phyloP scores from a whole-genome alignment of 2,113 vertebrate genomes.

The Gallinago jamesoni region DNA sequence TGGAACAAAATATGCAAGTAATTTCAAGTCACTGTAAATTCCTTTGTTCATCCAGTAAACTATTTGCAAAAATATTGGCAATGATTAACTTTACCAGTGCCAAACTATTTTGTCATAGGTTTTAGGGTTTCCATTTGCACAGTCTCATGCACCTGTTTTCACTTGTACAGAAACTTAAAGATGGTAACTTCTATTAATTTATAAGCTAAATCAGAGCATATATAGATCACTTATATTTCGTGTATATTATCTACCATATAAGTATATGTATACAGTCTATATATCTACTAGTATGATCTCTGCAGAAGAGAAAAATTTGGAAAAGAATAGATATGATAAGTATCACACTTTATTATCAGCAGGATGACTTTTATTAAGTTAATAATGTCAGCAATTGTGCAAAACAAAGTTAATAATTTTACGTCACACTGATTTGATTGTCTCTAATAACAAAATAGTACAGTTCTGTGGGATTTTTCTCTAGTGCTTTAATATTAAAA shows the following conservation, averaged over 20 bases:
- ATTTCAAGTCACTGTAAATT: background rate
- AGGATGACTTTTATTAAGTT: constrained; percentile 33
- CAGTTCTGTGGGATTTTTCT: background rate
- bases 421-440: constrained; percentile 37
- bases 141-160: background rate
- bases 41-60: background rate
- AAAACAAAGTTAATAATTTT: constrained; percentile 48
- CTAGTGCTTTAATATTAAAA: constrained; percentile 31
- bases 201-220: background rate
- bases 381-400: constrained; percentile 25
- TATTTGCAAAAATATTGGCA: background rate
- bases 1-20: background rate
- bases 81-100: background rate
- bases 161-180: background rate
- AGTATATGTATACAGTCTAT: background rate
- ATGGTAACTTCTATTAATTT: background rate
- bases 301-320: background rate
- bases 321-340: background rate
- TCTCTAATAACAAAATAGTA: constrained; percentile 61
- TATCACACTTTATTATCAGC: background rate
- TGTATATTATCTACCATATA: background rate
- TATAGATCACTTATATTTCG: background rate
- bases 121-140: background rate
- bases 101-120: background rate
- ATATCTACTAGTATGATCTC: background rate